Evolutionary conservation across 2,113 vertebrate species (phyloP).

Genomic region (Danio rerio): GRCz12tu NC_133198.1:22472501-22473000

Average conservation of each 20-base stretch:
- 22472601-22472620: constrained; percentile 7
- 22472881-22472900: constrained; percentile 79
- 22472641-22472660: constrained; percentile 41
- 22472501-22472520: constrained; percentile 72
- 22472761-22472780: constrained; percentile 50
- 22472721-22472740: constrained; percentile 35
- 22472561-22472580: not conserved
- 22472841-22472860: constrained; percentile 69
- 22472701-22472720: constrained; percentile 30
- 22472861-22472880: constrained; percentile 71
- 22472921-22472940: not conserved
- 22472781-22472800: constrained; percentile 40
- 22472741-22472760: constrained; percentile 46
- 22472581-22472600: not conserved
- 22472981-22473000: not conserved
- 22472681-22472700: constrained; percentile 20
- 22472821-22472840: constrained; percentile 42
- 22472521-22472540: constrained; percentile 71
- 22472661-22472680: constrained; percentile 28
- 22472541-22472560: constrained; percentile 66
- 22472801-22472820: constrained; percentile 39
- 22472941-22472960: not conserved
- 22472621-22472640: not conserved
- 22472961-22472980: not conserved
- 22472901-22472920: constrained; percentile 46